Evolutionary conservation across 2,113 vertebrate species (phyloP), one percentile per base, ranked within the genome.

Genomic region (Neotoma lepida): DNA sequence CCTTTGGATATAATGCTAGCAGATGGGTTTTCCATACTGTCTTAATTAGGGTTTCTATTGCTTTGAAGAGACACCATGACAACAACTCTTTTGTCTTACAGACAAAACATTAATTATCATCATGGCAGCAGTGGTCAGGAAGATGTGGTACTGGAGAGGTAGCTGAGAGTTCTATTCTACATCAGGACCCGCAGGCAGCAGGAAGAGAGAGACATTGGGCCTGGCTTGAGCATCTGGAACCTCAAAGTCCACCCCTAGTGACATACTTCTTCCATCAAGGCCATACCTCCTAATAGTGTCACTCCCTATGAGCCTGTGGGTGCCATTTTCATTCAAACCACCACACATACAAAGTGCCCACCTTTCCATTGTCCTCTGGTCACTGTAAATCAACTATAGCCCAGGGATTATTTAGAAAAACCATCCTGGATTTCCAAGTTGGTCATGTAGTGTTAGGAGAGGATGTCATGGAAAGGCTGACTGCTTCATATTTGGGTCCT

Each of bases 401-500:
- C 56, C 28, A 51, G 49, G 22, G 44, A 90, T 84, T 86, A n/a
- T 93, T 87, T 77, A 64, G 18, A 73, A 87, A 41, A 54, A 26
- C 49, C 1, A 2, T 93, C 33, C 58, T 95, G 71, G 64, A 58
- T 71, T 96, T 89, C 39, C 61, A 58, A 58, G 46, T 86, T 41
- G 64, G 44, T 61, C 4, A 39, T 70, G 68, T 70, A 70, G 68
- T 70, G 26, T 63, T 22, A 63, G 9, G 61, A 10, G 24, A 28
- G 9, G 9, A 4, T 82, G 46, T 89, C 66, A 1, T 87, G 35
- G 13, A 70, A 44, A n/a, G 4, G 39, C 14, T 82, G 39, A 49
- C 88, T 71, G 49, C 88, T 93, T 95, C 46, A 41, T 84, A 84
- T 63, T 77, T 54, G 87, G 81, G 77, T 82, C 6, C 41, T 84